Base-by-base conservation (phyloP, 2,113 vertebrate species). In the Apodemus sylvaticus region DNA sequence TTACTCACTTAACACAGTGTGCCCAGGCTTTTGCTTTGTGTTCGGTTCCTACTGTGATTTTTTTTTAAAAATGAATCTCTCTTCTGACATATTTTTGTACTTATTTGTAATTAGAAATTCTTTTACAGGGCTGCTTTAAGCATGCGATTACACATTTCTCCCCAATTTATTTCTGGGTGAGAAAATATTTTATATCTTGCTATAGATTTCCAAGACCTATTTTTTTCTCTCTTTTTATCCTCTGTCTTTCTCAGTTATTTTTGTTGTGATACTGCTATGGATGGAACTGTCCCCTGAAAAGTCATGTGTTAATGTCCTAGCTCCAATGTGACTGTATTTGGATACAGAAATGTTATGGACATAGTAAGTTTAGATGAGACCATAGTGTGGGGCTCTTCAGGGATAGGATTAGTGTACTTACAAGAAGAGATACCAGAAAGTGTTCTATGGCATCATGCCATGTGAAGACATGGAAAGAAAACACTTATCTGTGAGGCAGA, bases 61-160 rank as follows among this genome's bases (percentile, higher is more conserved):
- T 19, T 91, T 94, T 94, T 48, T n/a, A 64, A 55, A 73, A 78
- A 87, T 95, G n/a, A 86, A 85, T 90, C 68, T 90, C 17, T 31
- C 1, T 82, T 82, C 16, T 74, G 51, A 11, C 3, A 42, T 14
- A 22, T 76, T 94, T 94, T 96, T 92, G 24, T 62, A 90, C 39
- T 94, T 87, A 48, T 36, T 89, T 79, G n/a, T 51, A 55, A 86
- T 16, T 81, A 92, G 8, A n/a, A 92, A 36, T 85, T 74, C 45
- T 58, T 82, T 60, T 39, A 39, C 14, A 73, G 66, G 34, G 48
- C 89, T 77, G 48, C 34, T 81, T 86, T 66, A 77, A 90, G 51
- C 51, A 92, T 51, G 82, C 81, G 82, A 86, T 91, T 14, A 70
- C 58, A 12, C 2, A 62, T 17, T 34, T 64, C 11, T 48, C 68